Percentiles rank a stretch among this genome's conserved stretches.
These are phyloP conservation scores for Jacana jacana DNA, from an alignment of 2,113 vertebrate genomes.

Conservation along the genomic window DNA sequence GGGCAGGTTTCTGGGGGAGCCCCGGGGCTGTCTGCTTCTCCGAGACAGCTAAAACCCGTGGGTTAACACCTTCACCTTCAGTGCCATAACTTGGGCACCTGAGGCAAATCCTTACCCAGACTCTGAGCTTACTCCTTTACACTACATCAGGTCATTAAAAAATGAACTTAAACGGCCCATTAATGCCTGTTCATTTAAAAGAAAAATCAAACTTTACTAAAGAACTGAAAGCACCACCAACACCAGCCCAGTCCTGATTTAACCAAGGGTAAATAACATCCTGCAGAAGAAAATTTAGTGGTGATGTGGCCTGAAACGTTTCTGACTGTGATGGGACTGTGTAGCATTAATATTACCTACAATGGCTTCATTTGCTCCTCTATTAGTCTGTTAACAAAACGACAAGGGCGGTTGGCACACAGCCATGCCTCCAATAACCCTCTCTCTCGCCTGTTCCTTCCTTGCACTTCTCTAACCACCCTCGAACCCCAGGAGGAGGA, in stretches of 20 bases:
- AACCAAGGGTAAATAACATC: background rate
- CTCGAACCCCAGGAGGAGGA: background rate
- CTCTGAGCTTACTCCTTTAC: background rate
- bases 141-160: background rate
- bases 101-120: background rate
- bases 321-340: background rate
- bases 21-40: background rate
- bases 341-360: background rate
- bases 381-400: background rate
- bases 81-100: background rate
- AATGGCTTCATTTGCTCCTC: background rate
- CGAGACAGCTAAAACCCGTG: background rate
- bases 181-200: background rate
- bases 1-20: background rate
- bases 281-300: background rate
- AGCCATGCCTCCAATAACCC: background rate
- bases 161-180: background rate
- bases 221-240: background rate
- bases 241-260: background rate
- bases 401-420: background rate
- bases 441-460: accelerated
- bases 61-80: background rate
- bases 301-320: background rate
- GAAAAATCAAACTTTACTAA: background rate
- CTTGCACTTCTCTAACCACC: background rate